Evolutionary conservation across 1,140 invertebrate genomes (phyloP).

Genomic region (Archivesica marissinica): DNA sequence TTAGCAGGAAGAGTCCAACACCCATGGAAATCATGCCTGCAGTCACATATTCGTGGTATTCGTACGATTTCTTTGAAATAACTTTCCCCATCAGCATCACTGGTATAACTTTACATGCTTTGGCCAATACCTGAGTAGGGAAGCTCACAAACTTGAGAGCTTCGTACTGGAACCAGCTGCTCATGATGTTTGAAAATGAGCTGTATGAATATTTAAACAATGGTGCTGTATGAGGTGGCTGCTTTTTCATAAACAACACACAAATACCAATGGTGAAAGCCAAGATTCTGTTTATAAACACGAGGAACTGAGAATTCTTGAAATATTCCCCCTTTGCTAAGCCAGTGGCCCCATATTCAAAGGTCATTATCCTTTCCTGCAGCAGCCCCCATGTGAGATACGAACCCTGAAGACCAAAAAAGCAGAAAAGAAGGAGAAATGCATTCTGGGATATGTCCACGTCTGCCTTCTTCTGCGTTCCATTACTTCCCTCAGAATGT

Average conservation of each 20-base stretch:
- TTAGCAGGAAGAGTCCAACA: slow-evolving; percentile 95
- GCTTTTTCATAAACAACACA: slow-evolving; percentile 85
- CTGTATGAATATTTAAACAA: slow-evolving; percentile 98
- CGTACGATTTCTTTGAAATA: slow-evolving; percentile 94
- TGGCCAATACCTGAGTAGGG: slow-evolving; percentile 93
- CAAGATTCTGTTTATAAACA: slow-evolving; percentile 96
- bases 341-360: slow-evolving; percentile 87
- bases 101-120: slow-evolving; percentile 88
- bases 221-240: slow-evolving; percentile 91
- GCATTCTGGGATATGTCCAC: slow-evolving; percentile 17
- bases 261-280: slow-evolving; percentile 91
- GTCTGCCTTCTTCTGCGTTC: not conserved
- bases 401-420: slow-evolving; percentile 93
- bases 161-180: slow-evolving; percentile 99
- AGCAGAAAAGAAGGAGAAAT: slow-evolving; percentile 89
- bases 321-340: slow-evolving; percentile 86
- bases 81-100: slow-evolving; percentile 99
- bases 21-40: slow-evolving; percentile 95
- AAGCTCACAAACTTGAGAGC: slow-evolving; percentile 99
- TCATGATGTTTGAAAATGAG: slow-evolving; percentile 99
- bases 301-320: slow-evolving; percentile 96
- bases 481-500: slow-evolving; percentile 72
- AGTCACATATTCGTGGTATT: slow-evolving; percentile 96
- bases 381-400: slow-evolving; percentile 97
- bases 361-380: slow-evolving; percentile 90